A percentile compares a stretch with the other conserved stretches of the same genome.
phyloP scores from a whole-genome alignment of 2,113 vertebrate species.

The Oreochromis aureus region DNA sequence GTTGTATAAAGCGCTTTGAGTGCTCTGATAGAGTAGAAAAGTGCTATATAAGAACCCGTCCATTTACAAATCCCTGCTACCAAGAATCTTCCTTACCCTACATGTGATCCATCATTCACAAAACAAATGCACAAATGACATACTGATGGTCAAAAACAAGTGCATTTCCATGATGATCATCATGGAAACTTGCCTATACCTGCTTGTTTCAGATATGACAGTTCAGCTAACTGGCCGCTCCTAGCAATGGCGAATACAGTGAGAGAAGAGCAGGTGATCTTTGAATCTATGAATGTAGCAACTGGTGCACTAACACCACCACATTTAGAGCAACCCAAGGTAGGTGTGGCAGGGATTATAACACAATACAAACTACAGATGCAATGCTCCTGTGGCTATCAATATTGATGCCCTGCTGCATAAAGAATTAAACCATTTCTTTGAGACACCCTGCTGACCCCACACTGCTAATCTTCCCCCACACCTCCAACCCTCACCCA shows the following conservation, averaged over 20 bases:
- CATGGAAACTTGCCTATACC: background rate
- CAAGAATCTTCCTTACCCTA: background rate
- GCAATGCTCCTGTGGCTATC: background rate
- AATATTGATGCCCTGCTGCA: background rate
- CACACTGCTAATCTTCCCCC: background rate
- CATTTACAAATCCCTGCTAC: background rate
- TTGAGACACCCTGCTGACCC: background rate
- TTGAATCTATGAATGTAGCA: background rate
- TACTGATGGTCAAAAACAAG: background rate
- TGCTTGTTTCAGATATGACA: background rate
- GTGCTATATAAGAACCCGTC: background rate
- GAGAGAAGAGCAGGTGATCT: background rate
- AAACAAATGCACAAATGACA: background rate
- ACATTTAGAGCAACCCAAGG: background rate
- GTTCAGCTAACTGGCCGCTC: background rate
- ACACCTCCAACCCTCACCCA: background rate
- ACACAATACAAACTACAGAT: background rate
- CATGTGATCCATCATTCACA: background rate
- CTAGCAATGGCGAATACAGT: background rate
- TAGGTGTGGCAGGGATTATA: background rate
- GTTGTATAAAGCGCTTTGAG: background rate
- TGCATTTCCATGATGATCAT: background rate
- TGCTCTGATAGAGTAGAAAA: background rate
- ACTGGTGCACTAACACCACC: background rate
- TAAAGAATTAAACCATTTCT: background rate